These are phyloP conservation scores for Nebria brevicollis DNA, from an alignment of 2,888 invertebrate genomes.

Conservation along the genomic window DNA sequence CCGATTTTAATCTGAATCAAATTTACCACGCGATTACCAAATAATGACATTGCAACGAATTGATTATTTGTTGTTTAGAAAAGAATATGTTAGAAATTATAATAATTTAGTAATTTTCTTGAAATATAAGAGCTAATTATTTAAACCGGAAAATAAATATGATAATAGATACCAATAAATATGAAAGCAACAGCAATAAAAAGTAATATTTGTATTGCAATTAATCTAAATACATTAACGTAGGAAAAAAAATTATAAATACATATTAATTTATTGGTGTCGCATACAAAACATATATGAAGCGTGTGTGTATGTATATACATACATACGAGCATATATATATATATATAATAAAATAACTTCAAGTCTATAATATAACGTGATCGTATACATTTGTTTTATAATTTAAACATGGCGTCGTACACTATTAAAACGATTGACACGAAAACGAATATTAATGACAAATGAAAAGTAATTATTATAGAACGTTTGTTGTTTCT, in stretches of 20 bases:
- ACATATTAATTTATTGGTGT: neutral
- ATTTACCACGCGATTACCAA: too few species aligned
- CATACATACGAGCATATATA: neutral
- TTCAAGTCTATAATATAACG: constrained; percentile 8
- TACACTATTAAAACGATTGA: neutral
- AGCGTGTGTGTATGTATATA: neutral
- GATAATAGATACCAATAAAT: neutral
- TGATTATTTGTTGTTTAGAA: too few species aligned
- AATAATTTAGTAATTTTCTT: too few species aligned
- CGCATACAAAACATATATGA: neutral
- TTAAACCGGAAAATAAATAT: too few species aligned
- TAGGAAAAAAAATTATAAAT: neutral
- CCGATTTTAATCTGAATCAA: too few species aligned
- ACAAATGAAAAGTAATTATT: constrained; percentile 30
- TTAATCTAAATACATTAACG: neutral
- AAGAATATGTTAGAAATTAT: too few species aligned
- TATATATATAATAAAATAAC: constrained; percentile 11
- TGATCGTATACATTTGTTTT: constrained; percentile 9
- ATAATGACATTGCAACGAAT: too few species aligned
- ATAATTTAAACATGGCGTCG: neutral
- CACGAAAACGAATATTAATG: constrained; percentile 21
- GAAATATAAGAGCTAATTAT: neutral
- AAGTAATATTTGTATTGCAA: neutral
- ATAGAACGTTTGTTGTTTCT: constrained; percentile 10
- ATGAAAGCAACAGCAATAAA: neutral